A percentile compares a stretch with the other conserved stretches of the same genome.
These are phyloP conservation scores for Strigamia crassipes DNA, from an alignment of 2,888 invertebrate genomes.

Conservation along the genomic window DNA sequence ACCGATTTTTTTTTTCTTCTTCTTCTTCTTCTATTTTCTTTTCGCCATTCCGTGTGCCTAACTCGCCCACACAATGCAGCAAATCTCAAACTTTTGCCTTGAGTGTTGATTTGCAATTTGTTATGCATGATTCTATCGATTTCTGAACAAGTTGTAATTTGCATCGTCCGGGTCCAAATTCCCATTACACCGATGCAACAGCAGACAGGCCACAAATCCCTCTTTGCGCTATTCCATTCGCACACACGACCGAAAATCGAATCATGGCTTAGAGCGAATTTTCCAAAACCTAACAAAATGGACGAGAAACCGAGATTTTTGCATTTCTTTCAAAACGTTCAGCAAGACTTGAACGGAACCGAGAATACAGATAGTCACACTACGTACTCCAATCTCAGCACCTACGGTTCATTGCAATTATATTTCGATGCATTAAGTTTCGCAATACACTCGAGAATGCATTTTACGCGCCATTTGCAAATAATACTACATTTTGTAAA, in stretches of 20 bases:
- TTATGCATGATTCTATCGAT: constrained; percentile 46
- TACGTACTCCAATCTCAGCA: no score
- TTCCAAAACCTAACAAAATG: constrained; percentile 27
- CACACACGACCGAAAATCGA: constrained; percentile 37
- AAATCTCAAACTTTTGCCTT: constrained; percentile 37
- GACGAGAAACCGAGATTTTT: constrained; percentile 31
- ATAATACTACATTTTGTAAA: no score
- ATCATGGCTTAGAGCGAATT: constrained; percentile 38
- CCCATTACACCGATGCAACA: constrained; percentile 43
- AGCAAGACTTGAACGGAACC: neutral
- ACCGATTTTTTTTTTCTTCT: neutral
- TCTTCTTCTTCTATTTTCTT: neutral
- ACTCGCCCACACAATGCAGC: neutral
- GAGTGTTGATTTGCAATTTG: constrained; percentile 46
- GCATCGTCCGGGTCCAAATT: constrained; percentile 43
- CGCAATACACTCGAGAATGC: no score
- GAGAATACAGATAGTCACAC: no score
- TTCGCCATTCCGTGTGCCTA: neutral
- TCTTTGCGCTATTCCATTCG: constrained; percentile 39
- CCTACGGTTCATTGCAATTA: no score
- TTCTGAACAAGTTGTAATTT: constrained; percentile 46
- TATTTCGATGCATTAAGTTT: no score
- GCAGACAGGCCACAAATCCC: constrained; percentile 40
- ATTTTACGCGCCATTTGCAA: no score
- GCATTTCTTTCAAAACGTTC: constrained; percentile 7